Percentiles rank a stretch among this genome's conserved stretches.
phyloP scores from a whole-genome alignment of 2,113 vertebrate species.

The Prunella fulvescens region DNA sequence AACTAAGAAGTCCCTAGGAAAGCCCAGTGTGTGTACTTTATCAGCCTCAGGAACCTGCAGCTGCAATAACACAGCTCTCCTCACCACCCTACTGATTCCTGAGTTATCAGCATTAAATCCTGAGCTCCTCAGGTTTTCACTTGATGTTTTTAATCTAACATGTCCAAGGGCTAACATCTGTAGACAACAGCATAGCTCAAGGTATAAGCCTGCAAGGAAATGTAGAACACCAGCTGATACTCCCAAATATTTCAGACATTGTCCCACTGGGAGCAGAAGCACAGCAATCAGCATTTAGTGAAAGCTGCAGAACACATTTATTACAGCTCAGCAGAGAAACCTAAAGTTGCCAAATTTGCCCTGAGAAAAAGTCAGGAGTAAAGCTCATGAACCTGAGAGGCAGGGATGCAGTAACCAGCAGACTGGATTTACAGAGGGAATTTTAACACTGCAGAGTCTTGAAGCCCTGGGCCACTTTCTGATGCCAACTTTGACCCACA shows the following conservation, averaged over 20 bases:
- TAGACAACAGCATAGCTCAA: slow-evolving; percentile 5
- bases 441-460: not conserved
- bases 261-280: not conserved
- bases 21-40: not conserved
- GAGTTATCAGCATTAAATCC: not conserved
- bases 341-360: not conserved
- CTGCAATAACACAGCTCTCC: not conserved
- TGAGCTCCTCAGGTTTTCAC: not conserved
- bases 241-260: not conserved
- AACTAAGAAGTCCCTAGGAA: not conserved
- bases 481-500: not conserved
- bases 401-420: not conserved
- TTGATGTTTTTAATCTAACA: not conserved
- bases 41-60: not conserved
- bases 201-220: not conserved
- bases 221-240: not conserved
- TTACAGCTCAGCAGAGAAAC: not conserved
- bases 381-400: not conserved
- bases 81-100: not conserved
- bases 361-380: not conserved
- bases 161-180: slow-evolving; percentile 13
- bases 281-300: not conserved
- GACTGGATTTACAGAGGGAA: not conserved
- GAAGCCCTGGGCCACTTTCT: not conserved
- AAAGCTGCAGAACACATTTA: not conserved